These are phyloP conservation scores for Urophycis tenuis DNA, from an alignment of 2,797 vertebrate genomes.

Conservation along the genomic window DNA sequence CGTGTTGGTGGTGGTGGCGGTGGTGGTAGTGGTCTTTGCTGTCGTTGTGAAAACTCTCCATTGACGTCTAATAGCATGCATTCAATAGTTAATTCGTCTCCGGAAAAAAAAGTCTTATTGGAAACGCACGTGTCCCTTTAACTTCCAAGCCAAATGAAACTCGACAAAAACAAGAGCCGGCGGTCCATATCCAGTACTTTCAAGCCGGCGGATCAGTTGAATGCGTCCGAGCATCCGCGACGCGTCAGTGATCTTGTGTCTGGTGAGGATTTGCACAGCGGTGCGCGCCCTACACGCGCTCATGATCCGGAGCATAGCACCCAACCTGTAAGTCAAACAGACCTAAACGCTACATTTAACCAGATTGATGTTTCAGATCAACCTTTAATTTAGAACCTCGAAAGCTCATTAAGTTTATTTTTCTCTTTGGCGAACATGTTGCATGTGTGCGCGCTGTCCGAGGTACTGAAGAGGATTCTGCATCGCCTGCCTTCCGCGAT, in stretches of 20 bases:
- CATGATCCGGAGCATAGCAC: background rate
- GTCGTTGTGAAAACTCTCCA: slow-evolving; percentile 47
- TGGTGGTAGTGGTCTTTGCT: slow-evolving; percentile 17
- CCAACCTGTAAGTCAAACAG: background rate
- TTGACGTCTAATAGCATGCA: slow-evolving; percentile 17
- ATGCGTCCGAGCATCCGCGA: background rate
- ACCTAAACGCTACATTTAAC: background rate
- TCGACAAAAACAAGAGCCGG: background rate
- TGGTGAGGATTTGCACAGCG: background rate
- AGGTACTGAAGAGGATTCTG: slow-evolving; percentile 4
- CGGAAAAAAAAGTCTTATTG: background rate
- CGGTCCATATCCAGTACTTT: background rate
- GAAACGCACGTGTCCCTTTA: background rate
- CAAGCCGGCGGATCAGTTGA: background rate
- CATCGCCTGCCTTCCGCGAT: background rate
- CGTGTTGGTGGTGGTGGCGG: slow-evolving; percentile 22
- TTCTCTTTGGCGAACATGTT: background rate
- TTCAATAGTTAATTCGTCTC: background rate
- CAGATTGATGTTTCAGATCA: background rate
- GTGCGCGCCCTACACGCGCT: no score
- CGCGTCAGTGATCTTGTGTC: background rate
- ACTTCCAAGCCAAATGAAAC: background rate
- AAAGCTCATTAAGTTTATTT: background rate
- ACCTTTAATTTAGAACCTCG: background rate
- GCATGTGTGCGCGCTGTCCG: slow-evolving; percentile 1